Percentiles rank a stretch among this genome's conserved stretches.
Conservation (phyloP, 2,888 invertebrate genomes). For the Stenoptilia bipunctidactyla region DNA sequence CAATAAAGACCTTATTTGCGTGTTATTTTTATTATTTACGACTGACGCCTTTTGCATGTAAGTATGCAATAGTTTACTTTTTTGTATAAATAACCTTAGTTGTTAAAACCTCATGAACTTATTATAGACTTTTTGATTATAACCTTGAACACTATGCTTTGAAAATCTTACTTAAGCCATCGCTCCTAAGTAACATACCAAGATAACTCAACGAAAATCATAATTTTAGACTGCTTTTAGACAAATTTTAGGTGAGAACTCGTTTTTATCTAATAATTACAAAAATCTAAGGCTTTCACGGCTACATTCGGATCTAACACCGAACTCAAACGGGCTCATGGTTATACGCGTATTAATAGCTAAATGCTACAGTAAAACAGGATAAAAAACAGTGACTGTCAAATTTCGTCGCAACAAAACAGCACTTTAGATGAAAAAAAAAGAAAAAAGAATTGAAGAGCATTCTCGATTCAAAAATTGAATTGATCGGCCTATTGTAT, state of each 20-base stretch:
- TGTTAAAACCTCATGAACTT: conserved; percentile 1
- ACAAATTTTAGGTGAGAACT: too few species aligned
- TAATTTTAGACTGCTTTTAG: too few species aligned
- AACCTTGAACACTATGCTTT: too few species aligned
- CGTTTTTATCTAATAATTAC: too few species aligned
- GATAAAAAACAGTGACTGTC: conserved; percentile 69
- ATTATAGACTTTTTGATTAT: too few species aligned
- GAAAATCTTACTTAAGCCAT: too few species aligned
- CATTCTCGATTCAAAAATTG: conserved; percentile 72
- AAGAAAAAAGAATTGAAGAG: conserved; percentile 62
- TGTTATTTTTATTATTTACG: conserved; percentile 16
- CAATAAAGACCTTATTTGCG: conserved; percentile 23
- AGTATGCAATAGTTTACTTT: neutral
- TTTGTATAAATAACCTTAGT: neutral
- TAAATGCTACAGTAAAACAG: conserved; percentile 48
- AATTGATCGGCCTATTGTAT: conserved; percentile 72
- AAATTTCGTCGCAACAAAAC: conserved; percentile 68
- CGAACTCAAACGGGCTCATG: conserved; percentile 21
- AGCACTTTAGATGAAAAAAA: conserved; percentile 63
- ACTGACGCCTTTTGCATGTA: conserved; percentile 5
- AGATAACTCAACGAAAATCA: too few species aligned
- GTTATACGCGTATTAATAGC: conserved; percentile 27
- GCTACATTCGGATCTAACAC: conserved; percentile 1
- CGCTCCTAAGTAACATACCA: too few species aligned
- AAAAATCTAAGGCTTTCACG: neutral